A percentile compares a stretch with the other conserved stretches of the same genome.
phyloP scores from a whole-genome alignment of 2,888 invertebrate genomes.

The Clitarchus hookeri region DNA sequence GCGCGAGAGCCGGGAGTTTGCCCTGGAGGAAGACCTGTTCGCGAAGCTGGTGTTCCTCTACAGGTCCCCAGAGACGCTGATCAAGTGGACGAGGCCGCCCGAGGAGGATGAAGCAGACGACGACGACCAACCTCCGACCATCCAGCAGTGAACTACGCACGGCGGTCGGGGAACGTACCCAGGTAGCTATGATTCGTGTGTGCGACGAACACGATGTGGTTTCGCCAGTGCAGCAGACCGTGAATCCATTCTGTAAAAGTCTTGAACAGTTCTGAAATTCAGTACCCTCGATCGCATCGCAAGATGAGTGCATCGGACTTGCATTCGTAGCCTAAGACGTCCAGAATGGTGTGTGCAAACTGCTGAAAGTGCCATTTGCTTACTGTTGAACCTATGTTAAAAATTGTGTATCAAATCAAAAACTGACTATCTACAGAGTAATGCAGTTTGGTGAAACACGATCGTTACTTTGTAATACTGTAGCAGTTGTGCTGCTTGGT shows the following conservation, averaged over 20 bases:
- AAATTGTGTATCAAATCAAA: neutral
- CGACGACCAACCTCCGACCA: constrained; percentile 28
- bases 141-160: neutral
- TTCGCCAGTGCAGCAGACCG: neutral
- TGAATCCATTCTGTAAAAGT: neutral
- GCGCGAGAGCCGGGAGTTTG: constrained; percentile 89
- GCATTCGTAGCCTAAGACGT: neutral
- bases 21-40: constrained; percentile 95
- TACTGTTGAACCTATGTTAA: neutral
- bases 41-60: constrained; percentile 98
- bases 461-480: neutral
- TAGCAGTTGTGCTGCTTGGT: neutral
- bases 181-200: too few species aligned
- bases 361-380: neutral
- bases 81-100: constrained; percentile 62
- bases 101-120: constrained; percentile 42
- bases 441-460: neutral
- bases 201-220: neutral
- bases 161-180: too few species aligned
- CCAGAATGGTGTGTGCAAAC: neutral
- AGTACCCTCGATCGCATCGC: neutral
- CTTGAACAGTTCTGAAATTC: neutral
- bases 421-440: neutral
- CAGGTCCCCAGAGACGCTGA: constrained; percentile 95
- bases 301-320: neutral